Percentiles rank a stretch among this genome's conserved stretches.
phyloP scores from a whole-genome alignment of 2,888 invertebrate species.

The Empis stercorea region DNA sequence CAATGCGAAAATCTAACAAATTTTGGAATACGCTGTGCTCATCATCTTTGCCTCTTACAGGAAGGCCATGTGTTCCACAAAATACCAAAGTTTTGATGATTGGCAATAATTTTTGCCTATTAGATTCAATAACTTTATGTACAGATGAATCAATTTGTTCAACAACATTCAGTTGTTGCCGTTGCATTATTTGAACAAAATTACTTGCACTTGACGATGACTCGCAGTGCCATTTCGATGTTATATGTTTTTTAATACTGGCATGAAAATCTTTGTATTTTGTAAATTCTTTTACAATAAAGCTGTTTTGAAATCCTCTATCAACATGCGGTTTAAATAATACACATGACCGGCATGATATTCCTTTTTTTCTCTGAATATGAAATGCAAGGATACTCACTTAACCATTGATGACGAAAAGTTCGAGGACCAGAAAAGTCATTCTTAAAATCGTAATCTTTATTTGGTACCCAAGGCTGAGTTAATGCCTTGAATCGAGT shows the following conservation, averaged over 20 bases:
- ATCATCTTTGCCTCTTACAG: constrained; percentile 15
- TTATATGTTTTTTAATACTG: constrained; percentile 15
- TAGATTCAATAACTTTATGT: constrained; percentile 2
- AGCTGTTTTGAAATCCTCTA: constrained; percentile 18
- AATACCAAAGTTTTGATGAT: constrained; percentile 16
- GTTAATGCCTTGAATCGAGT: too few species aligned
- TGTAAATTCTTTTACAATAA: constrained; percentile 17
- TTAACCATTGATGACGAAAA: constrained; percentile 2
- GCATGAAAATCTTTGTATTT: constrained; percentile 20
- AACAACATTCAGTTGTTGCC: constrained; percentile 7
- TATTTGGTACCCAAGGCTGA: too few species aligned
- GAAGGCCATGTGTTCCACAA: constrained; percentile 18
- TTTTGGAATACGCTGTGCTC: constrained; percentile 14
- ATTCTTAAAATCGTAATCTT: constrained; percentile 1
- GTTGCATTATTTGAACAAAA: constrained; percentile 12
- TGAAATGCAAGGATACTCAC: background rate
- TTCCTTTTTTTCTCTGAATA: constrained; percentile 15
- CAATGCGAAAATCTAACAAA: constrained; percentile 15
- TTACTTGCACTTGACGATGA: constrained; percentile 18
- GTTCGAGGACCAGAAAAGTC: background rate
- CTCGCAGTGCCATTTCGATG: constrained; percentile 16
- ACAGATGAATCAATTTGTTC: constrained; percentile 10
- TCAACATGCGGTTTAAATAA: constrained; percentile 15
- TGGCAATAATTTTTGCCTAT: constrained; percentile 8
- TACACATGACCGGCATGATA: constrained; percentile 17